Conservation (phyloP, 2,888 invertebrate genomes). For the Copidosoma aretas region DNA sequence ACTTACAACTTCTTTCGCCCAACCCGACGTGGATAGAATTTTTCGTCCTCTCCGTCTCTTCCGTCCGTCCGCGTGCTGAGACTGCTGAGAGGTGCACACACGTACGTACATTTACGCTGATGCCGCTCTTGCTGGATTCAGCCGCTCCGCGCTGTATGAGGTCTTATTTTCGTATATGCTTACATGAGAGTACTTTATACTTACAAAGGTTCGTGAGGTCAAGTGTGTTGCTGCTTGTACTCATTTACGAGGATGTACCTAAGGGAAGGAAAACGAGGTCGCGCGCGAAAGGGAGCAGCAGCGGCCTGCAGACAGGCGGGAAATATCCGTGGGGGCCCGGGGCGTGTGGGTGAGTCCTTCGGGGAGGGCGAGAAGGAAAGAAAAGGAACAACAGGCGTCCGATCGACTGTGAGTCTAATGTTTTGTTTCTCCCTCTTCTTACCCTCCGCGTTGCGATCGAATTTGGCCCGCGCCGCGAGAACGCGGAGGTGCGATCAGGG, state of each 20-base stretch:
- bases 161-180: too few relatives aligned
- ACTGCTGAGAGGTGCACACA: background rate
- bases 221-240: too few relatives aligned
- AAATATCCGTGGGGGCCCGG: too few relatives aligned
- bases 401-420: too few relatives aligned
- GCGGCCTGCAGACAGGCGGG: too few relatives aligned
- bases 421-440: background rate
- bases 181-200: too few relatives aligned
- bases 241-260: too few relatives aligned
- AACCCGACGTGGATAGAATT: background rate
- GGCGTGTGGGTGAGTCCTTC: background rate
- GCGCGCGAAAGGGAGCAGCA: too few relatives aligned
- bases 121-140: background rate
- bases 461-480: conserved; percentile 31
- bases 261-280: too few relatives aligned
- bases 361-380: background rate
- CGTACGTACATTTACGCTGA: background rate
- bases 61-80: conserved; percentile 3
- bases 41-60: background rate
- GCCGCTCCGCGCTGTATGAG: too few relatives aligned
- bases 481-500: background rate
- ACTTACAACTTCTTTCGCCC: background rate
- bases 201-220: too few relatives aligned
- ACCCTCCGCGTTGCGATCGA: conserved; percentile 12
- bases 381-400: background rate